phyloP scores from a whole-genome alignment of 2,797 vertebrate genomes.

The Notoglanidium macrostoma region DNA sequence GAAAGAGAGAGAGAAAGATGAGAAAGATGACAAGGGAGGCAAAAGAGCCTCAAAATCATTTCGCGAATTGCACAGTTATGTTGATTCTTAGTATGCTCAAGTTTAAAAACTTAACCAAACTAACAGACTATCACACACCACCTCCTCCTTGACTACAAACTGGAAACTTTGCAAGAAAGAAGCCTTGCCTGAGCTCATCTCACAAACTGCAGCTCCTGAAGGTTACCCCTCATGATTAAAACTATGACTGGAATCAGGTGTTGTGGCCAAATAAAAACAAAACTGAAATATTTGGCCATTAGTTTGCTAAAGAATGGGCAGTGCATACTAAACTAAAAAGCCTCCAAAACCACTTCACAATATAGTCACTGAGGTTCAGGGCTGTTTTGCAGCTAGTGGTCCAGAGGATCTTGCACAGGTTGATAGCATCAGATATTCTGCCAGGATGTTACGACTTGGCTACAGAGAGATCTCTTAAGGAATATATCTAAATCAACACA shows the following conservation, averaged over 20 bases:
- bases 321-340: background rate
- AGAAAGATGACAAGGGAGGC: background rate
- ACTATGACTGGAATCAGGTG: background rate
- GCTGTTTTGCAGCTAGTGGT: constrained; percentile 10
- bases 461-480: background rate
- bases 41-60: background rate
- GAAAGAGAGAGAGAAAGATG: too few species aligned
- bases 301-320: background rate
- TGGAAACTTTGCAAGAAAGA: background rate
- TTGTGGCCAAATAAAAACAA: constrained; percentile 1
- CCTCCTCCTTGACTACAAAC: background rate
- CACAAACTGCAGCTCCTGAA: background rate
- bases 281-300: background rate
- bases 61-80: background rate
- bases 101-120: background rate
- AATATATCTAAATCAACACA: background rate
- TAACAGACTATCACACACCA: background rate
- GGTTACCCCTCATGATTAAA: background rate
- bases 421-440: background rate
- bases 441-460: background rate
- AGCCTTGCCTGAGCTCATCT: background rate
- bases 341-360: background rate
- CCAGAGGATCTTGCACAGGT: background rate
- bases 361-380: background rate
- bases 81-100: background rate